Percentiles rank a stretch among this genome's conserved stretches.
These are phyloP conservation scores for Perca schrenkii DNA, from an alignment of 2,113 vertebrate species.

Conservation along the genomic window DNA sequence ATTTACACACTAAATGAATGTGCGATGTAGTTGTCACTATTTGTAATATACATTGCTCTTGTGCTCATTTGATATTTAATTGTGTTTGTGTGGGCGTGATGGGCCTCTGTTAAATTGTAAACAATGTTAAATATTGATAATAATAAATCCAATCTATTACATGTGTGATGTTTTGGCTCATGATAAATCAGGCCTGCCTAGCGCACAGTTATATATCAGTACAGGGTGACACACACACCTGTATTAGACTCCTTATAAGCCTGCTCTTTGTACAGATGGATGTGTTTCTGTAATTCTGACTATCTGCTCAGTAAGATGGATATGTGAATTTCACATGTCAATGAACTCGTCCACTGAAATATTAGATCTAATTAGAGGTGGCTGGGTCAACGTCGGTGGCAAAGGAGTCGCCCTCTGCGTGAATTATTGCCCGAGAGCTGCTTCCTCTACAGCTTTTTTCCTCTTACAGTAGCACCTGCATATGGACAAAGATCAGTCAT, in stretches of 20 bases:
- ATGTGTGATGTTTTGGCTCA: slow-evolving; percentile 10
- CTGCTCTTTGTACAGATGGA: background rate
- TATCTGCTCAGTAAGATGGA: slow-evolving; percentile 59
- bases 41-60: background rate
- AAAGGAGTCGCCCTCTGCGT: slow-evolving; percentile 76
- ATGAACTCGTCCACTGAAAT: slow-evolving; percentile 81
- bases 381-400: slow-evolving; percentile 77
- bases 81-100: background rate
- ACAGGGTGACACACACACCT: slow-evolving; percentile 10
- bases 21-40: background rate
- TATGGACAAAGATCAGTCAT: slow-evolving; percentile 31
- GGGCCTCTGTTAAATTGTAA: background rate
- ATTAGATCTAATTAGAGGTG: slow-evolving; percentile 84
- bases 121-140: background rate
- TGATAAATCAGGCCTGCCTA: slow-evolving; percentile 30
- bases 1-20: background rate
- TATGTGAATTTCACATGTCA: slow-evolving; percentile 78
- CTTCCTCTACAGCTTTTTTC: slow-evolving; percentile 35
- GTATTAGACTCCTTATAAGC: background rate
- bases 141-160: background rate
- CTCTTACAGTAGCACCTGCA: slow-evolving; percentile 34
- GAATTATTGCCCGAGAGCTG: slow-evolving; percentile 76
- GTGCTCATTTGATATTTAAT: background rate
- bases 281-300: slow-evolving; percentile 34
- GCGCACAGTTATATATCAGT: background rate